Evolutionary conservation across 64 coral and sea anemone genomes (phyloP).

Genomic region (Catalaphyllia jardinei): DNA sequence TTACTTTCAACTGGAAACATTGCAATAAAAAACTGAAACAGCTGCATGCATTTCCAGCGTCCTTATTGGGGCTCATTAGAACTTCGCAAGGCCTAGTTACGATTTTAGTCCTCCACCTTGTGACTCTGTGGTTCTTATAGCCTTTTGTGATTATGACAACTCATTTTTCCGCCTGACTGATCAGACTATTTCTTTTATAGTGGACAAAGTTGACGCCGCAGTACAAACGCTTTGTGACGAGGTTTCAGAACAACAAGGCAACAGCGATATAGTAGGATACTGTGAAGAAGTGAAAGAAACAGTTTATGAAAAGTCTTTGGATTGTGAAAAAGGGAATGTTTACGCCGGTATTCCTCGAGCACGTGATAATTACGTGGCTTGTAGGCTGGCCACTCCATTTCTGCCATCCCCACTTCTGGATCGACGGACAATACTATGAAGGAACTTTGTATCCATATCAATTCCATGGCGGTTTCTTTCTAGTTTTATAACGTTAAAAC

Average conservation of each 20-base stretch:
- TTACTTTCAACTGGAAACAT: too few relatives aligned
- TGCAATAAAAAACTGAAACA: too few relatives aligned
- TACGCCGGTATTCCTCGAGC: slow-evolving; percentile 29
- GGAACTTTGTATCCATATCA: too few relatives aligned
- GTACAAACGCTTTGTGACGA: neutral
- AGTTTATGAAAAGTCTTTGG: neutral
- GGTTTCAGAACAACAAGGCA: neutral
- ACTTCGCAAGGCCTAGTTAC: too few relatives aligned
- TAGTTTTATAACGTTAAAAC: too few relatives aligned
- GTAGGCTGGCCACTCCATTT: slow-evolving; percentile 61
- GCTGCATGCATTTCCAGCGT: too few relatives aligned
- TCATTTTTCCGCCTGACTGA: neutral
- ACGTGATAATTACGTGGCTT: slow-evolving; percentile 55
- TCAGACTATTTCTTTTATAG: neutral
- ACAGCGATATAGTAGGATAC: too few relatives aligned
- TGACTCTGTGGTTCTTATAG: too few relatives aligned
- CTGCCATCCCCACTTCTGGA: slow-evolving; percentile 50
- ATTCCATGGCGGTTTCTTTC: too few relatives aligned
- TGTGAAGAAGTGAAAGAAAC: neutral
- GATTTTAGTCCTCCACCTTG: too few relatives aligned
- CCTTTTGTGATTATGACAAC: neutral
- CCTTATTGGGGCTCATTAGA: too few relatives aligned
- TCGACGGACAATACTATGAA: slow-evolving; percentile 23
- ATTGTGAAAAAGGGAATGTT: slow-evolving; percentile 13
- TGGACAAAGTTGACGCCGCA: slow-evolving; percentile 17